These are phyloP conservation scores for Bos taurus DNA, from an alignment of 2,113 vertebrate genomes.

Conservation along the genomic window DNA sequence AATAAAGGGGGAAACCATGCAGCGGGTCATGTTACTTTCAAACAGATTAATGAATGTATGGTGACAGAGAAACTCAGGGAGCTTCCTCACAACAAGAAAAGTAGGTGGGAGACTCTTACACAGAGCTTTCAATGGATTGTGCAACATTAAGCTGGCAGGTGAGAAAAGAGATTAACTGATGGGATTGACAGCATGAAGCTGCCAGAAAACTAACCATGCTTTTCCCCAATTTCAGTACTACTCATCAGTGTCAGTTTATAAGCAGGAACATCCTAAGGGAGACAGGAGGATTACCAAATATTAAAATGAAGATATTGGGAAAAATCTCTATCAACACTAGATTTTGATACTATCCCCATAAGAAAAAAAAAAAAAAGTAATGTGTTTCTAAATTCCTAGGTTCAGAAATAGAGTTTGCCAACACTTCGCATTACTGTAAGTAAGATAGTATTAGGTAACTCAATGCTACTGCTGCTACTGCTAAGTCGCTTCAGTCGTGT, in stretches of 20 bases:
- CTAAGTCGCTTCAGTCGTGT: too few species aligned
- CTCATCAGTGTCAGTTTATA: constrained; percentile 11
- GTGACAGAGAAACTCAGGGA: constrained; percentile 36
- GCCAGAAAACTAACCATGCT: neutral
- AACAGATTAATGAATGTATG: constrained; percentile 61
- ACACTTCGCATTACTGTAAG: neutral
- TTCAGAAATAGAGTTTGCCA: neutral
- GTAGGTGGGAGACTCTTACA: neutral
- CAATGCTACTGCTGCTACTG: too few species aligned
- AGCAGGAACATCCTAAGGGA: neutral
- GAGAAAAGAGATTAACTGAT: constrained; percentile 28
- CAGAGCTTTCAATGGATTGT: constrained; percentile 23
- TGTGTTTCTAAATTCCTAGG: neutral
- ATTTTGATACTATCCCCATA: neutral
- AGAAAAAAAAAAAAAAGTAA: neutral
- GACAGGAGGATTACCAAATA: neutral
- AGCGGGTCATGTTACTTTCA: constrained; percentile 52
- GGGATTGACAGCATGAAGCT: neutral
- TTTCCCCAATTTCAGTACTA: neutral
- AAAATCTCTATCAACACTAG: neutral
- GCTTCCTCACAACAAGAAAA: constrained; percentile 30
- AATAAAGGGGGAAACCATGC: constrained; percentile 55
- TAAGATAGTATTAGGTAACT: neutral
- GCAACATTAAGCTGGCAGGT: neutral
- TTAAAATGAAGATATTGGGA: neutral